A percentile compares a stretch with the other conserved stretches of the same genome.
phyloP scores from a whole-genome alignment of 2,888 invertebrate genomes.

The Leucozona laternaria region DNA sequence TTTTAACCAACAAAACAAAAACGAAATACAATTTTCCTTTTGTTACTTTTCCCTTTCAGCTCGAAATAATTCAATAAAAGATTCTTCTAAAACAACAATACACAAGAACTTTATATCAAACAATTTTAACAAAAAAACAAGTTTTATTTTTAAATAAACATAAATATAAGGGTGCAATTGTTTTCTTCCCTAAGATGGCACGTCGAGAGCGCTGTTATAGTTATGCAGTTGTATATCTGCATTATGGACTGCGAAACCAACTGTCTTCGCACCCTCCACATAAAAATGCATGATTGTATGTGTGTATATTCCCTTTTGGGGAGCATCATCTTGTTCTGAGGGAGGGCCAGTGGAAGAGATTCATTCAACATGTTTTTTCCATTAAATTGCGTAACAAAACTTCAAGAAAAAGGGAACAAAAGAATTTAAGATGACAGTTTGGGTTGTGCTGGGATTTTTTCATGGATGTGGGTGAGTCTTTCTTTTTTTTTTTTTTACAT shows the following conservation, averaged over 20 bases:
- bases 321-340: not conserved
- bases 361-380: not conserved
- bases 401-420: not conserved
- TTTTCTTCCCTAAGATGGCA: not conserved
- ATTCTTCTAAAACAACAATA: not conserved
- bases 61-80: constrained; percentile 20
- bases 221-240: not conserved
- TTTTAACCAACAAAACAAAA: not conserved
- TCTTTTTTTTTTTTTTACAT: not conserved
- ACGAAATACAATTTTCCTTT: not conserved
- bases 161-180: constrained; percentile 9
- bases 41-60: constrained; percentile 9
- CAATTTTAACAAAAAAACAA: constrained; percentile 13
- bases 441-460: not conserved
- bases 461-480: not conserved
- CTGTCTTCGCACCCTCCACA: not conserved
- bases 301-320: not conserved
- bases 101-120: not conserved
- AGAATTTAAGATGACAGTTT: not conserved
- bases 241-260: not conserved
- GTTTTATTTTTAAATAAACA: constrained; percentile 26
- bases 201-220: not conserved
- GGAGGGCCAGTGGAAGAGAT: not conserved
- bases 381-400: constrained; percentile 2
- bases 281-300: not conserved